phyloP scores from a whole-genome alignment of 2,797 vertebrate species.

The Acanthurus tractus region DNA sequence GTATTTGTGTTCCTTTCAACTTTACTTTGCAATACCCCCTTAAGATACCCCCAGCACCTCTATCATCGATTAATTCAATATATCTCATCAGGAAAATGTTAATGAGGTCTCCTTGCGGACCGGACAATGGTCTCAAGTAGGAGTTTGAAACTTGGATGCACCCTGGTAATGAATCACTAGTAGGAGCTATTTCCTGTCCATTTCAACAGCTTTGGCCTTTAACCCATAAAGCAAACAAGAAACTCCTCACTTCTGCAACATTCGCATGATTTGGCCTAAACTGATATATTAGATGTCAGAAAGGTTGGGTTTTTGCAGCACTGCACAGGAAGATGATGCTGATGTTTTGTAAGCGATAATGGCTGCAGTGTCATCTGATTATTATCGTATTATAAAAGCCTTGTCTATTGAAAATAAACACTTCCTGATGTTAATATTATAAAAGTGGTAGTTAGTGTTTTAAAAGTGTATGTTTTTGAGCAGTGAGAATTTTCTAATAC shows the following conservation, averaged over 20 bases:
- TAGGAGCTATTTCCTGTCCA: conserved; percentile 65
- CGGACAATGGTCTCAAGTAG: conserved; percentile 14
- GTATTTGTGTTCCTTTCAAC: conserved; percentile 49
- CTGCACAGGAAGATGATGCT: conserved; percentile 21
- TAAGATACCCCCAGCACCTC: conserved; percentile 4
- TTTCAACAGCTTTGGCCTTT: conserved; percentile 77
- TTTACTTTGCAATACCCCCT: conserved; percentile 9
- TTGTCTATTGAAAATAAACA: conserved; percentile 19
- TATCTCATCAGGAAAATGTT: conserved; percentile 5
- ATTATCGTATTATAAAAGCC: not conserved
- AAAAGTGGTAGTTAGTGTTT: not conserved
- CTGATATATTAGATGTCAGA: conserved; percentile 13
- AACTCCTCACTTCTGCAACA: conserved; percentile 3
- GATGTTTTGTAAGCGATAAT: conserved; percentile 3
- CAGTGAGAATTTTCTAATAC: conserved; percentile 26
- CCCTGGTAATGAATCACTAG: conserved; percentile 59
- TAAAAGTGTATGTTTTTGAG: conserved; percentile 4
- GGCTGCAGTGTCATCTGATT: not conserved
- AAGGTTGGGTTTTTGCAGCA: conserved; percentile 4
- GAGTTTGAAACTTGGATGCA: conserved; percentile 20
- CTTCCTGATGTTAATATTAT: not conserved
- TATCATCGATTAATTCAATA: conserved; percentile 3
- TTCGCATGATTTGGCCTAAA: conserved; percentile 37
- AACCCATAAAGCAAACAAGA: conserved; percentile 62
- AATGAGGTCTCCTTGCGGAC: not conserved